Percentiles rank a stretch among this genome's conserved stretches.
These are phyloP conservation scores for Coelopa frigida DNA, from an alignment of 1,140 invertebrate genomes.

Conservation along the genomic window DNA sequence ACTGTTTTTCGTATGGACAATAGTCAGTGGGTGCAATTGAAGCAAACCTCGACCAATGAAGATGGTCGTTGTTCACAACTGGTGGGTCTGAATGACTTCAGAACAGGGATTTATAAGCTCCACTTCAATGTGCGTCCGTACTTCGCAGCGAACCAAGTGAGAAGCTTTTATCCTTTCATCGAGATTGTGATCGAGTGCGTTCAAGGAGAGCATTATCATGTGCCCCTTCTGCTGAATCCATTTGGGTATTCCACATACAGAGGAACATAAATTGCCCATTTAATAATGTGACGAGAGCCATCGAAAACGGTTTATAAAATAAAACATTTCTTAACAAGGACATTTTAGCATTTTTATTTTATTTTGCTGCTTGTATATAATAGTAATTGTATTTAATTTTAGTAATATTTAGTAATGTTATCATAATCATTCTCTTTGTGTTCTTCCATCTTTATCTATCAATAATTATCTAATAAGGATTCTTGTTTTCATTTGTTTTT, in stretches of 20 bases:
- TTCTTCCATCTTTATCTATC: too few species aligned
- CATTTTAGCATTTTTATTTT: too few species aligned
- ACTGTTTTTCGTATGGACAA: conserved; percentile 59
- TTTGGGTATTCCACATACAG: conserved; percentile 73
- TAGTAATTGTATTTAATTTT: too few species aligned
- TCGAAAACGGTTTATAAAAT: too few species aligned
- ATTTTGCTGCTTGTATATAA: too few species aligned
- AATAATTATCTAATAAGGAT: too few species aligned
- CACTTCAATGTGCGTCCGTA: conserved; percentile 62
- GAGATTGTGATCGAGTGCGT: conserved; percentile 69
- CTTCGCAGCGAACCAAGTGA: conserved; percentile 50
- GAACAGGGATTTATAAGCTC: conserved; percentile 59
- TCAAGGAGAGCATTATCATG: conserved; percentile 63
- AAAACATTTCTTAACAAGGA: too few species aligned
- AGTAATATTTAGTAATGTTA: too few species aligned
- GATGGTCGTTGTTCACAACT: conserved; percentile 57
- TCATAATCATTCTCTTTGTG: too few species aligned
- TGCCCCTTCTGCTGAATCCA: conserved; percentile 69
- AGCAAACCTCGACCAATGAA: conserved; percentile 49
- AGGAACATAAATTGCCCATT: conserved; percentile 57
- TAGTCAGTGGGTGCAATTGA: conserved; percentile 52
- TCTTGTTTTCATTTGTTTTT: too few species aligned
- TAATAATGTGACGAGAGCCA: too few species aligned
- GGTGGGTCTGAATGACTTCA: conserved; percentile 48
- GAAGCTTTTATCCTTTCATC: conserved; percentile 63